phyloP scores from a whole-genome alignment of 2,888 invertebrate species.

The Diachrysia chrysitis region DNA sequence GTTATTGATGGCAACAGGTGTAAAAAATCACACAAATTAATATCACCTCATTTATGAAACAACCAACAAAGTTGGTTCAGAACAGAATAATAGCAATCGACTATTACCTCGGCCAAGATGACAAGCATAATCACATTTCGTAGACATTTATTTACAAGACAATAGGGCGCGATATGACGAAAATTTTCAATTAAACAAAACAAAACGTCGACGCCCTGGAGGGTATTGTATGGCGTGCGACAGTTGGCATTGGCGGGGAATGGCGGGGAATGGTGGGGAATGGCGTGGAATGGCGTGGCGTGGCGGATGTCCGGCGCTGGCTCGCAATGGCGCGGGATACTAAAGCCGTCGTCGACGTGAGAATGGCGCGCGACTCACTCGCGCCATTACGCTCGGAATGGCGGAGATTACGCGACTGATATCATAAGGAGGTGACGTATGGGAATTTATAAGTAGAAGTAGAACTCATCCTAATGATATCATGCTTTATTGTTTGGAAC shows the following conservation, averaged over 20 bases:
- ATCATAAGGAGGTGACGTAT: constrained; percentile 61
- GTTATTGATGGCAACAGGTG: constrained; percentile 36
- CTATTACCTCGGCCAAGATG: constrained; percentile 35
- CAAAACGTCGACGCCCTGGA: constrained; percentile 72
- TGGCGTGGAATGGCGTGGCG: constrained; percentile 63
- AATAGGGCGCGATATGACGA: constrained; percentile 78
- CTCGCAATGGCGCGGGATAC: constrained; percentile 61
- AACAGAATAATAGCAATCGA: constrained; percentile 9
- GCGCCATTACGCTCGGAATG: constrained; percentile 72
- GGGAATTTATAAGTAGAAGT: constrained; percentile 50
- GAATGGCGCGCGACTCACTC: constrained; percentile 65
- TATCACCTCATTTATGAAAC: not conserved
- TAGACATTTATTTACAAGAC: constrained; percentile 64
- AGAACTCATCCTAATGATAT: constrained; percentile 28
- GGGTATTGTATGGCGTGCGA: constrained; percentile 76
- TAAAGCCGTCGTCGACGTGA: constrained; percentile 59
- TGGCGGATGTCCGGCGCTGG: constrained; percentile 78
- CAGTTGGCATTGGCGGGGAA: constrained; percentile 68
- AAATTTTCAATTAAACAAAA: constrained; percentile 86
- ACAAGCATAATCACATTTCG: constrained; percentile 47
- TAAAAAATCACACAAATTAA: constrained; percentile 6
- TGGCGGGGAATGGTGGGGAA: constrained; percentile 63
- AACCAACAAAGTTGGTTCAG: not conserved
- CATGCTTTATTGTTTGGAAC: constrained; percentile 22
- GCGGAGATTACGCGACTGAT: constrained; percentile 73